Base-by-base conservation (phyloP, 2,888 invertebrate species). In the Oscheius myriophilus region DNA sequence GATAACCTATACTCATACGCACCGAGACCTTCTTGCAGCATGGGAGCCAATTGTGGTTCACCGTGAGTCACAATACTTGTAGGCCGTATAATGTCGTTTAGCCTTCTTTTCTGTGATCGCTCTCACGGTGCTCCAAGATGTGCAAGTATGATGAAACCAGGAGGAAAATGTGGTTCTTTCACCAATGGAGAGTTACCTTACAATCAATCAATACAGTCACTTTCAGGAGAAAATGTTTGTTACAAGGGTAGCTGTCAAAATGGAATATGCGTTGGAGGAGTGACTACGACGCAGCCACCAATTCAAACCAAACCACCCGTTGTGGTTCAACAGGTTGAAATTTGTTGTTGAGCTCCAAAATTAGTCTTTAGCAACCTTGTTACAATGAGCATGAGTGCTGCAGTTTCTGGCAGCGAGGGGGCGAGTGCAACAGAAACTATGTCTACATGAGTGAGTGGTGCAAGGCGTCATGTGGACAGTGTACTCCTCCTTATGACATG, bases 301-400 rank as follows among this genome's bases (percentile, higher is more conserved):
- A 23, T 53, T 23, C 23, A 16, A 7, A 53, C 18, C 4, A 53
- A 53, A 25, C 53, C 53, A 6, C 53, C 53, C 4, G 53, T 53
- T 33, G 33, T 33, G 18, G 53, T 53, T 7, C 53, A 53, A 23
- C 53, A 18, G 25, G 25, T 33, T 33, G 33, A 9, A n/a, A n/a
- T n/a, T n/a, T n/a, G n/a, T n/a, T n/a, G n/a, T n/a, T n/a, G n/a
- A n/a, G n/a, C n/a, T n/a, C n/a, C 45, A 12, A 12, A 43, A 43
- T 14, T 43, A 43, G n/a, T 43, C 45, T 21, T 49, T 21, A 57
- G n/a, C 57, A 74, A 21, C 61, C 73, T 11, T 84, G 84, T 62
- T 84, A 72, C 75, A 84, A 84, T 63, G 84, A 83, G 65, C 75
- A 84, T 67, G 71, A 84, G 62, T 84, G 84, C 52, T 84, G 84